phyloP scores from a whole-genome alignment of 1,140 invertebrate genomes.

The Hermatobates lingyangjiaoensis region DNA sequence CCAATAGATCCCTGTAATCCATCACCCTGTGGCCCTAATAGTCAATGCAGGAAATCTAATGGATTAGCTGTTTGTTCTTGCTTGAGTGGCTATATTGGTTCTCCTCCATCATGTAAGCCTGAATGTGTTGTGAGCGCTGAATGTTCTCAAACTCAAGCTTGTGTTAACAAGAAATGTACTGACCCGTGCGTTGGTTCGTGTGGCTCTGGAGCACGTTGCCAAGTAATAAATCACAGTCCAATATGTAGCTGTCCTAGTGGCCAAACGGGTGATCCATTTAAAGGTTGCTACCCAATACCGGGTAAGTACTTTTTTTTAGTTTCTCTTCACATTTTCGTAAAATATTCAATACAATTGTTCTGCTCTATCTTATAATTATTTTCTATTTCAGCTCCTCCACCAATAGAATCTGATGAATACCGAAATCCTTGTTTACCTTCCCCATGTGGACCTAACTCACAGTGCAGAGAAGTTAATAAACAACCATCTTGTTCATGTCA shows the following conservation, averaged over 20 bases:
- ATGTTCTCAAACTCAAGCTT: constrained; percentile 28
- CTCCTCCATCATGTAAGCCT: constrained; percentile 27
- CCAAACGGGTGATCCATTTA: constrained; percentile 32
- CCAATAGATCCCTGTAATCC: constrained; percentile 37
- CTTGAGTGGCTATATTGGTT: constrained; percentile 26
- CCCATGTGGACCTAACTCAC: constrained; percentile 41
- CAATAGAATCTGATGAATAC: constrained; percentile 10
- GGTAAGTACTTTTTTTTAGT: not conserved
- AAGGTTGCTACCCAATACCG: constrained; percentile 1
- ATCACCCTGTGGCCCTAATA: constrained; percentile 45
- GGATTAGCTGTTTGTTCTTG: constrained; percentile 30
- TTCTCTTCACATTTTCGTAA: not conserved
- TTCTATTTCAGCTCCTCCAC: constrained; percentile 19
- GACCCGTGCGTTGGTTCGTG: constrained; percentile 32
- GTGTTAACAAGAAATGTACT: constrained; percentile 29
- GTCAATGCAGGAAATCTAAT: constrained; percentile 30
- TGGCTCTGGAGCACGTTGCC: constrained; percentile 32
- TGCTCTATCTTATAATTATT: constrained; percentile 11
- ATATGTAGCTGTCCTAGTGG: constrained; percentile 30
- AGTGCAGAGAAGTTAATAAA: constrained; percentile 37
- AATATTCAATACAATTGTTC: constrained; percentile 19
- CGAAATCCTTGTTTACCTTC: constrained; percentile 30
- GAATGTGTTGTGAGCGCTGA: constrained; percentile 29
- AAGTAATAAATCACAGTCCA: constrained; percentile 33
- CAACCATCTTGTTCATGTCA: constrained; percentile 44